Percentiles rank a stretch among this genome's conserved stretches.
phyloP scores from a whole-genome alignment of 1,140 invertebrate genomes.

The Lasaia peninsularis region DNA sequence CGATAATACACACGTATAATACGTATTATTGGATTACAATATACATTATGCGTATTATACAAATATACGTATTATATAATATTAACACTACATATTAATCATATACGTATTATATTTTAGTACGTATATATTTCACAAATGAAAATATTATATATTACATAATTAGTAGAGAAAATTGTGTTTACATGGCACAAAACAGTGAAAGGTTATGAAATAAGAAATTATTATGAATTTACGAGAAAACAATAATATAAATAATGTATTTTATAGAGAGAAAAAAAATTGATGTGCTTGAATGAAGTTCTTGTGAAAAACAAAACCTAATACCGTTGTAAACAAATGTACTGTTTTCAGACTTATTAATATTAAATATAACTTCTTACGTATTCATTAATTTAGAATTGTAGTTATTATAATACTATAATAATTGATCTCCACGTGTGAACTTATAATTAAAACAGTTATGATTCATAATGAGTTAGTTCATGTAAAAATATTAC shows the following conservation, averaged over 20 bases:
- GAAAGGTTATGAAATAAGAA: background rate
- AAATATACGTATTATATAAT: background rate
- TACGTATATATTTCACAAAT: too few relatives aligned
- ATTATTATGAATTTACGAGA: background rate
- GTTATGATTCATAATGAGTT: too few relatives aligned
- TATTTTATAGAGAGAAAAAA: too few relatives aligned
- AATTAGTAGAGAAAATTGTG: background rate
- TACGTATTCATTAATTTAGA: too few relatives aligned
- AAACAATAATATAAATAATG: too few relatives aligned
- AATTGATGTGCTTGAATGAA: too few relatives aligned
- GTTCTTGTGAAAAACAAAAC: constrained; percentile 12
- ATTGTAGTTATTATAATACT: too few relatives aligned
- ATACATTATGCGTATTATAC: constrained; percentile 1
- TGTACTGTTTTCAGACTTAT: too few relatives aligned
- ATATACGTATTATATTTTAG: background rate
- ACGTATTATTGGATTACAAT: constrained; percentile 6
- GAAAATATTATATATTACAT: too few relatives aligned
- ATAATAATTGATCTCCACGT: too few relatives aligned
- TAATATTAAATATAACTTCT: background rate
- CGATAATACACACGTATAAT: background rate
- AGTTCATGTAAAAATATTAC: too few relatives aligned
- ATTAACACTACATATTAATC: background rate
- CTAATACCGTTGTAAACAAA: background rate
- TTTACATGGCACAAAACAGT: constrained; percentile 45
- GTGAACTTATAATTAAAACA: too few relatives aligned